These are phyloP conservation scores for Ceyx margarethae DNA, from an alignment of 2,113 vertebrate genomes.

Conservation along the genomic window DNA sequence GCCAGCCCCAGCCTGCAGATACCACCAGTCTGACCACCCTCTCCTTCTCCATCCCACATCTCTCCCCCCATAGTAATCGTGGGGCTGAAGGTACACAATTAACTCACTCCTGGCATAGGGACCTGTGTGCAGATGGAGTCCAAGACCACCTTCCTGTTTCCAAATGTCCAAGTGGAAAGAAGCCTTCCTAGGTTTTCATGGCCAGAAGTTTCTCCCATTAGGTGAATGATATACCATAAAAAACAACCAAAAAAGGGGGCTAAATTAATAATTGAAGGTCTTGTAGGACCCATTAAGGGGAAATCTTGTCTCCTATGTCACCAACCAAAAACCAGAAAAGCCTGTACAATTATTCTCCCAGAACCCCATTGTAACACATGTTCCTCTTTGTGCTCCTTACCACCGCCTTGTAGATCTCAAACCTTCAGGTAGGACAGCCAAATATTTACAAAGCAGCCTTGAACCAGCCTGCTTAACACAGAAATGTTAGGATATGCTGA, in stretches of 20 bases:
- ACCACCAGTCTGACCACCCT: background rate
- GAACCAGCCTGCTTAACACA: background rate
- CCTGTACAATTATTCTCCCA: background rate
- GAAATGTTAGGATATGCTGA: background rate
- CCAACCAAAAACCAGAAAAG: background rate
- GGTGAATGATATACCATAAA: background rate
- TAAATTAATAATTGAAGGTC: background rate
- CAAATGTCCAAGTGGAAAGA: background rate
- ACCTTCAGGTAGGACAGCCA: background rate
- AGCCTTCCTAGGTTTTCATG: background rate
- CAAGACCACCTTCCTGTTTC: background rate
- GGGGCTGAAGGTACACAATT: background rate
- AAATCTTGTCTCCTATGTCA: background rate
- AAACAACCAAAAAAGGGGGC: background rate
- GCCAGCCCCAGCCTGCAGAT: background rate
- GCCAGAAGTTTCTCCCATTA: background rate
- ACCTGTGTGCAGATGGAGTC: background rate
- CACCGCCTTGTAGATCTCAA: background rate
- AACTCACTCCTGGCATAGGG: rapidly evolving
- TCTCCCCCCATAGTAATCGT: background rate
- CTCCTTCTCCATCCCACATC: background rate
- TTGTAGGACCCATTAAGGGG: background rate
- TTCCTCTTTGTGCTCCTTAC: background rate
- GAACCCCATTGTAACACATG: background rate
- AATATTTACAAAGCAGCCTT: background rate